These are phyloP conservation scores for Folsomia candida DNA, from an alignment of 2,888 invertebrate species.

Conservation along the genomic window DNA sequence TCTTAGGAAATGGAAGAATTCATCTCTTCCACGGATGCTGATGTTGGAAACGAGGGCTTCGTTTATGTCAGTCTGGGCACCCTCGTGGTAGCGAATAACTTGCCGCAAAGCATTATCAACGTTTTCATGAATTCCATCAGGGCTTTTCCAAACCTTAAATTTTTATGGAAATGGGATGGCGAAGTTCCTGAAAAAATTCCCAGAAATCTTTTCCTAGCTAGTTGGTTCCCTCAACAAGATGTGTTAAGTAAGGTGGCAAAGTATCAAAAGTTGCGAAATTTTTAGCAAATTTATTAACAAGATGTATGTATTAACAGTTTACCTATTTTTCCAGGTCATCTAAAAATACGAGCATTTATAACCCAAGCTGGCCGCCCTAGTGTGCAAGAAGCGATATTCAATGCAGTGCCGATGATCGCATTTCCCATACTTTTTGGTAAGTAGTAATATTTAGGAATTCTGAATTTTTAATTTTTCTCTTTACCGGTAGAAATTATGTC, in stretches of 20 bases:
- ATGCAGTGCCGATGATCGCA: slow-evolving; percentile 39
- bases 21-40: slow-evolving; percentile 13
- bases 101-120: slow-evolving; percentile 22
- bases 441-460: too few relatives aligned
- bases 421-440: slow-evolving; percentile 33
- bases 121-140: slow-evolving; percentile 34
- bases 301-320: too few relatives aligned
- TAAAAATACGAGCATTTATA: slow-evolving; percentile 41
- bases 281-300: too few relatives aligned
- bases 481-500: too few relatives aligned
- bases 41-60: slow-evolving; percentile 37
- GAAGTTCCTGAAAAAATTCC: slow-evolving; percentile 30
- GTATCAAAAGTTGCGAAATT: too few relatives aligned
- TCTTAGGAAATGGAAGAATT: slow-evolving; percentile 27
- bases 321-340: slow-evolving; percentile 17
- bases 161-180: slow-evolving; percentile 51
- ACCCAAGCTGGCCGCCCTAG: slow-evolving; percentile 33
- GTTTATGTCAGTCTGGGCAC: slow-evolving; percentile 46
- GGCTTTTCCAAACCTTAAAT: slow-evolving; percentile 28
- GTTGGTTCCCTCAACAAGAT: slow-evolving; percentile 51
- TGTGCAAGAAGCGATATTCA: slow-evolving; percentile 41
- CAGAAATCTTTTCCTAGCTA: slow-evolving; percentile 40
- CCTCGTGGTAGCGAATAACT: slow-evolving; percentile 14
- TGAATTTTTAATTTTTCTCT: neutral
- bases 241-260: slow-evolving; percentile 37